Evolutionary conservation across 2,888 invertebrate species (phyloP).

Genomic region (Drosophila mercatorum): DNA sequence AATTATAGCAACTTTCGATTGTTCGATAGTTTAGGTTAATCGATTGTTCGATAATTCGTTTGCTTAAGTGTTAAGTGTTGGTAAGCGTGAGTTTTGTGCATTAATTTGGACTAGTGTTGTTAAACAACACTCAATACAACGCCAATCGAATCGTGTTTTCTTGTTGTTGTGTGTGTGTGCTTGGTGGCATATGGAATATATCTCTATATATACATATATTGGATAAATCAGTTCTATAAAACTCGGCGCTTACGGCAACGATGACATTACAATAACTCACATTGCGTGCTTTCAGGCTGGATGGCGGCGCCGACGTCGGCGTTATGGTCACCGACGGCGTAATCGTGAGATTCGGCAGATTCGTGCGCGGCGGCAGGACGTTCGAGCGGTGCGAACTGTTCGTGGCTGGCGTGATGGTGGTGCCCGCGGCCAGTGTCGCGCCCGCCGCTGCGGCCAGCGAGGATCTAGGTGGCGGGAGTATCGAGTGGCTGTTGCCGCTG

Average conservation of each 20-base stretch:
- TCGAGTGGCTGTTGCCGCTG: conserved; percentile 71
- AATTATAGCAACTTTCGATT: conserved; percentile 7
- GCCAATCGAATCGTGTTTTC: conserved; percentile 8
- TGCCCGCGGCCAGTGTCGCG: conserved; percentile 87
- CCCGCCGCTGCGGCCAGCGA: conserved; percentile 88
- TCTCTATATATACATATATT: background rate
- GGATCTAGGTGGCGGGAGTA: conserved; percentile 83
- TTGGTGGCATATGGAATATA: conserved; percentile 16
- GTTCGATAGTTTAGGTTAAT: conserved; percentile 2
- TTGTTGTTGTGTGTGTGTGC: background rate
- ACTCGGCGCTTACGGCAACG: conserved; percentile 84
- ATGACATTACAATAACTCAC: conserved; percentile 85
- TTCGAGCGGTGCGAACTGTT: conserved; percentile 78
- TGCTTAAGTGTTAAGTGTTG: conserved; percentile 50
- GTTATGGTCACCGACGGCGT: conserved; percentile 91
- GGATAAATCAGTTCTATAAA: conserved; percentile 37
- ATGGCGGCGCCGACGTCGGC: conserved; percentile 89
- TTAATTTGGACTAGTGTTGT: conserved; percentile 15
- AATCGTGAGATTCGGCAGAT: conserved; percentile 86
- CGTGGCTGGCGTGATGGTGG: conserved; percentile 78
- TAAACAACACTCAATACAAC: background rate
- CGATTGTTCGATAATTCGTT: conserved; percentile 21
- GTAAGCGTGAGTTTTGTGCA: conserved; percentile 70
- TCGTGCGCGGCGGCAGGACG: conserved; percentile 83
- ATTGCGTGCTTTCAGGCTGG: conserved; percentile 85